phyloP scores from a whole-genome alignment of 2,888 invertebrate species.

The Papilio elwesi region DNA sequence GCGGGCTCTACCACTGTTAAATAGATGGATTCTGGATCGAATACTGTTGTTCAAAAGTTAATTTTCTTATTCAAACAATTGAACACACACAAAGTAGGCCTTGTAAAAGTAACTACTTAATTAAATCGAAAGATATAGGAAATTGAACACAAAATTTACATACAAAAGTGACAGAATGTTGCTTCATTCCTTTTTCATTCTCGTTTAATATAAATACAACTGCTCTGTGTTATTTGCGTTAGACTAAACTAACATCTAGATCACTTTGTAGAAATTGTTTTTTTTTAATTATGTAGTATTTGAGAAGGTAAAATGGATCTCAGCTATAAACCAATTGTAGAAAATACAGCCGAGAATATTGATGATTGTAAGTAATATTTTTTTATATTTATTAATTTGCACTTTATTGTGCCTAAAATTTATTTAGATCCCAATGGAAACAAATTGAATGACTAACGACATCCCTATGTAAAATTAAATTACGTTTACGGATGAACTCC shows the following conservation, averaged over 20 bases:
- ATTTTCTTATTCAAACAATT: no score
- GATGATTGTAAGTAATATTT: background rate
- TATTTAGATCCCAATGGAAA: background rate
- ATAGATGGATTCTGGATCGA: no score
- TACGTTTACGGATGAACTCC: no score
- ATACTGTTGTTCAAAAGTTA: no score
- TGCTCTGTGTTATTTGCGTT: background rate
- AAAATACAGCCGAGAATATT: background rate
- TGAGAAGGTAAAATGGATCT: background rate
- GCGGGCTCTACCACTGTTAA: no score
- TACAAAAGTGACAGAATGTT: slow-evolving; percentile 4
- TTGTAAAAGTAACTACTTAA: background rate
- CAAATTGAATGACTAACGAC: background rate
- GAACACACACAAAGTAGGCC: background rate
- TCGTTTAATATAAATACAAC: slow-evolving; percentile 5
- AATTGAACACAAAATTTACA: slow-evolving; percentile 3
- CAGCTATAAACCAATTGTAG: background rate
- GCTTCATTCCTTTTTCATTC: background rate
- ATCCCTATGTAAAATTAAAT: no score
- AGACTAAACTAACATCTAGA: background rate
- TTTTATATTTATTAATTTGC: background rate
- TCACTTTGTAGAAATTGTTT: background rate
- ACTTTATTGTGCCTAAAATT: background rate
- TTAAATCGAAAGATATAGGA: background rate
- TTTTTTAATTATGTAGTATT: background rate